Conservation (phyloP, 2,888 invertebrate genomes). For the Apantesis nais region DNA sequence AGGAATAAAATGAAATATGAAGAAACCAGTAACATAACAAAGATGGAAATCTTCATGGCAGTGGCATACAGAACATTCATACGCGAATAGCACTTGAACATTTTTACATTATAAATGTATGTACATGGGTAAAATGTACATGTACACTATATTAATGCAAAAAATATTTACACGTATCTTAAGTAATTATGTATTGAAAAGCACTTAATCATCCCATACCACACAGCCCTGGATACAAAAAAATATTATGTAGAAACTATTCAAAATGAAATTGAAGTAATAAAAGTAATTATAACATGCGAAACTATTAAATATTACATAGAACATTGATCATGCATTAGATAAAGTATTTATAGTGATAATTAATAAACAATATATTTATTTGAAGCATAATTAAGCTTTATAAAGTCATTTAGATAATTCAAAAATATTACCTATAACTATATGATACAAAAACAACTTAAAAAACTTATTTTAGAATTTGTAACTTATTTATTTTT, state of each 20-base stretch:
- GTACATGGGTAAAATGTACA: slow-evolving; percentile 71
- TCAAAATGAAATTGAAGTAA: slow-evolving; percentile 47
- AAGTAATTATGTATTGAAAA: slow-evolving; percentile 74
- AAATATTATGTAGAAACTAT: slow-evolving; percentile 50
- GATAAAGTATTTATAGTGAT: slow-evolving; percentile 45
- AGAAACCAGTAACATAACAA: slow-evolving; percentile 37
- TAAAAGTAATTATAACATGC: slow-evolving; percentile 41
- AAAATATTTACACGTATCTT: slow-evolving; percentile 80
- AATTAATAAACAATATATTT: slow-evolving; percentile 49
- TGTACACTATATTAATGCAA: slow-evolving; percentile 76
- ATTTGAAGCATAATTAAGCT: slow-evolving; percentile 48
- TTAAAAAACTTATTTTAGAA: too few relatives aligned
- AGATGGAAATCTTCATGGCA: slow-evolving; percentile 62
- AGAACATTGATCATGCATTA: slow-evolving; percentile 50
- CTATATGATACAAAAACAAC: slow-evolving; percentile 50
- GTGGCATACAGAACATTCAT: slow-evolving; percentile 79
- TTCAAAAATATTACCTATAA: slow-evolving; percentile 53
- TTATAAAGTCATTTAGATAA: slow-evolving; percentile 50
- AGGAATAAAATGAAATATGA: slow-evolving; percentile 35
- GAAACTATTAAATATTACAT: slow-evolving; percentile 47
- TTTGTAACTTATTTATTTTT: too few relatives aligned
- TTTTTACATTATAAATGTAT: slow-evolving; percentile 74
- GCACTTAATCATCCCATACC: slow-evolving; percentile 74
- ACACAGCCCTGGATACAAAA: slow-evolving; percentile 52
- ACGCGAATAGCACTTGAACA: slow-evolving; percentile 78